phyloP scores from a whole-genome alignment of 2,113 vertebrate genomes.

The Empidonax traillii region DNA sequence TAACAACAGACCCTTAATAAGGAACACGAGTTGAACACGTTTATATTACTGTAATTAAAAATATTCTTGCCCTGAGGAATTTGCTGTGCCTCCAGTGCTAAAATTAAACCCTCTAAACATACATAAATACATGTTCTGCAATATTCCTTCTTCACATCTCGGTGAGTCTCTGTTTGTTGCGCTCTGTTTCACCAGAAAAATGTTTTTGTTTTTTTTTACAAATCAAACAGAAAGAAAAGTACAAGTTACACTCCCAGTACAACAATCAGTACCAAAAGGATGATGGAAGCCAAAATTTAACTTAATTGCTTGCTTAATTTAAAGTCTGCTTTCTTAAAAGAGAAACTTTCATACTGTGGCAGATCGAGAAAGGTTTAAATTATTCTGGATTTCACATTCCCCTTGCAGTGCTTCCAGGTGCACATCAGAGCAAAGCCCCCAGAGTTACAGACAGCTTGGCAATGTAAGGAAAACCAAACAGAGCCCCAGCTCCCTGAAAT shows the following conservation, averaged over 20 bases:
- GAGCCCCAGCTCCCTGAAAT: not conserved
- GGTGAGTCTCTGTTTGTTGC: not conserved
- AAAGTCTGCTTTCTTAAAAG: not conserved
- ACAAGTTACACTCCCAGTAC: not conserved
- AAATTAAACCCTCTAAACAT: not conserved
- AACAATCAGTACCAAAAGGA: not conserved
- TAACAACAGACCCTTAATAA: not conserved
- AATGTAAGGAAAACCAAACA: not conserved
- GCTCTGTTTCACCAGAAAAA: not conserved
- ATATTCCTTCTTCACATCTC: not conserved
- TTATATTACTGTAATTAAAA: not conserved
- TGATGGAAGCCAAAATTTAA: not conserved
- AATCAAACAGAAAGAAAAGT: not conserved
- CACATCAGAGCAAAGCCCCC: not conserved
- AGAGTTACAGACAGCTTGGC: not conserved
- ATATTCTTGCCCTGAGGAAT: not conserved
- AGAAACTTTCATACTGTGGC: not conserved
- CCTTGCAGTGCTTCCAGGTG: not conserved
- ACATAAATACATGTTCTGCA: not conserved
- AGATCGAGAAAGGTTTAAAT: not conserved
- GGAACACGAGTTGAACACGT: not conserved
- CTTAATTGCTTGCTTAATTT: not conserved
- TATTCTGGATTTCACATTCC: not conserved
- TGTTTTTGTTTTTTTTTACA: not conserved
- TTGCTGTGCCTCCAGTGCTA: not conserved